phyloP scores from a whole-genome alignment of 2,113 vertebrate genomes.

The Azemiops feae region DNA sequence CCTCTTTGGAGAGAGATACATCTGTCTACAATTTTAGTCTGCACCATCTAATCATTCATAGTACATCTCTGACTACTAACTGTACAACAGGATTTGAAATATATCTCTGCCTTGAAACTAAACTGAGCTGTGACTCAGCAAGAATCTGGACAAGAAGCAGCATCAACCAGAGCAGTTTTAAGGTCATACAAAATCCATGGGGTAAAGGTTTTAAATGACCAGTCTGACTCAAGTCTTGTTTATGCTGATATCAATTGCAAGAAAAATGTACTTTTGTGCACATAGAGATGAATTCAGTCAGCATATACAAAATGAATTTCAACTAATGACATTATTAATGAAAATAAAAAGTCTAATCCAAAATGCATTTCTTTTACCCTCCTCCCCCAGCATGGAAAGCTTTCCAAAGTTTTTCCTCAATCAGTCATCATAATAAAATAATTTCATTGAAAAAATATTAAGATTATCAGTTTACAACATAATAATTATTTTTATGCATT shows the following conservation, averaged over 20 bases:
- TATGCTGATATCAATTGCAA: not conserved
- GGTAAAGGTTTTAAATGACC: not conserved
- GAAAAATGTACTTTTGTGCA: constrained; percentile 86
- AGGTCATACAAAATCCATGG: not conserved
- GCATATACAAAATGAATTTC: not conserved
- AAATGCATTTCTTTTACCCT: not conserved
- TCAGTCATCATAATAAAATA: not conserved
- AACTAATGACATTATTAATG: not conserved
- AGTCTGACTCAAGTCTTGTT: not conserved
- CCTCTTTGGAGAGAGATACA: not conserved
- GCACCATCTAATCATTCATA: not conserved
- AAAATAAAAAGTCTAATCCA: not conserved
- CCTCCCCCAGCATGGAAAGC: not conserved
- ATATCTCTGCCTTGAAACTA: constrained; percentile 5
- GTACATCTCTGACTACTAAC: not conserved
- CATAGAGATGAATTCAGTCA: constrained; percentile 33
- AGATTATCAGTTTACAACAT: not conserved
- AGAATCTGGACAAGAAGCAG: not conserved
- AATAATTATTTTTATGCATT: not conserved
- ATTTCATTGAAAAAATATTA: not conserved
- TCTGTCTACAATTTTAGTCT: not conserved
- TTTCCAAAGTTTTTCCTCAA: not conserved
- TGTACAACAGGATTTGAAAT: not conserved
- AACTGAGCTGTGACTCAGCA: constrained; percentile 12
- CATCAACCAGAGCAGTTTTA: not conserved